phyloP scores from a whole-genome alignment of 2,113 vertebrate genomes.

The Equus przewalskii region DNA sequence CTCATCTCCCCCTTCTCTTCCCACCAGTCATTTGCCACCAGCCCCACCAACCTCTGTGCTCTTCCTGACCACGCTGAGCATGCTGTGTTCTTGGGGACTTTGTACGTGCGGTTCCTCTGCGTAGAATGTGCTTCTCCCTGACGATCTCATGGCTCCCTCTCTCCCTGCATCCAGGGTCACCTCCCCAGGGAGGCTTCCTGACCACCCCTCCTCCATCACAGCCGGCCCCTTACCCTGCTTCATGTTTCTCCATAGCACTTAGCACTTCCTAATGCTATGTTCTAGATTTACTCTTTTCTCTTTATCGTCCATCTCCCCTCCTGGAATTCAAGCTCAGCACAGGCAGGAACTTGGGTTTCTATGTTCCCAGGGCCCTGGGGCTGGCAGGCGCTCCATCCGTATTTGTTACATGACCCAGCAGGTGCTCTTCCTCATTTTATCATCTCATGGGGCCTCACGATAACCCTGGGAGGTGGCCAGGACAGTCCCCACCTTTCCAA shows the following conservation, averaged over 20 bases:
- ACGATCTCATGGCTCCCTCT: not conserved
- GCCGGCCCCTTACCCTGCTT: not conserved
- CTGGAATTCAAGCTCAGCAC: no score
- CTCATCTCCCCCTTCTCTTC: fast-evolving
- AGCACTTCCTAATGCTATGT: fast-evolving
- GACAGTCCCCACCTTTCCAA: not conserved
- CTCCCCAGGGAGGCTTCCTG: fast-evolving
- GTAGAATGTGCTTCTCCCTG: fast-evolving
- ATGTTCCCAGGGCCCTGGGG: fast-evolving
- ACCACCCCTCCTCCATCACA: not conserved
- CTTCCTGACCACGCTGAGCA: not conserved
- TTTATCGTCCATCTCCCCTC: fast-evolving
- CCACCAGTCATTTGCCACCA: no score
- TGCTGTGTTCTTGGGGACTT: not conserved
- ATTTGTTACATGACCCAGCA: not conserved
- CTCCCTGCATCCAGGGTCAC: no score
- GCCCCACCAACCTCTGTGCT: not conserved
- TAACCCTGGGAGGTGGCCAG: not conserved
- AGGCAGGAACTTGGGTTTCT: not conserved
- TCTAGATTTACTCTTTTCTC: not conserved
- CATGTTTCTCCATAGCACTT: fast-evolving
- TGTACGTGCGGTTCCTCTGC: fast-evolving
- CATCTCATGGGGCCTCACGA: not conserved
- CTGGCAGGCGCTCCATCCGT: fast-evolving
- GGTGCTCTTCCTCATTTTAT: not conserved